Conservation (phyloP, 1,140 invertebrate species). For the Drosophila murphyi region DNA sequence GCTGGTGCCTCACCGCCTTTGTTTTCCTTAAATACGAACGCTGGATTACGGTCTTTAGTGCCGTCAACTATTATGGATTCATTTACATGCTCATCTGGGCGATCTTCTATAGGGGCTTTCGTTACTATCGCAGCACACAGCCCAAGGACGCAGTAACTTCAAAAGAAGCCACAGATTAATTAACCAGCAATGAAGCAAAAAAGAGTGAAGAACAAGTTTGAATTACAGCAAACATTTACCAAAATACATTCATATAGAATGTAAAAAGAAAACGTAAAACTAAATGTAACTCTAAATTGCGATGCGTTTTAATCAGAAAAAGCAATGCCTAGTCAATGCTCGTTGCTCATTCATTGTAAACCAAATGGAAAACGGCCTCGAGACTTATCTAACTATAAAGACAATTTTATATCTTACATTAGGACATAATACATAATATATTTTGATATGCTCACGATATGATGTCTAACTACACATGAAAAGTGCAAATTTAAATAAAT, state of each 20-base stretch:
- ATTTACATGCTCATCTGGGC: slow-evolving; percentile 87
- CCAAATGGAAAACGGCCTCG: slow-evolving; percentile 7
- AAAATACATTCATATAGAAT: slow-evolving; percentile 5
- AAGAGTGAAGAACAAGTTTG: too few relatives aligned
- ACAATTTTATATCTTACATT: slow-evolving; percentile 58
- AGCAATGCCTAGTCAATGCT: slow-evolving; percentile 40
- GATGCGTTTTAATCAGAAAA: slow-evolving; percentile 31
- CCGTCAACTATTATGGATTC: slow-evolving; percentile 88
- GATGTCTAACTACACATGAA: slow-evolving; percentile 32
- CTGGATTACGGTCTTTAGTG: slow-evolving; percentile 87
- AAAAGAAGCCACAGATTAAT: slow-evolving; percentile 35
- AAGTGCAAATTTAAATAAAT: slow-evolving; percentile 54
- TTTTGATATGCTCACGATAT: slow-evolving; percentile 68
- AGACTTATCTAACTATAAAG: slow-evolving; percentile 58
- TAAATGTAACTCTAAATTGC: slow-evolving; percentile 36
- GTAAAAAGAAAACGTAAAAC: slow-evolving; percentile 9
- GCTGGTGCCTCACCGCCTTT: slow-evolving; percentile 93
- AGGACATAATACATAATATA: slow-evolving; percentile 52
- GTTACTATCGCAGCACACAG: slow-evolving; percentile 6
- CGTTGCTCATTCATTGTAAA: slow-evolving; percentile 28
- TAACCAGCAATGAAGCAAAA: background rate
- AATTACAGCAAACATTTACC: background rate
- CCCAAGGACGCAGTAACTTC: background rate
- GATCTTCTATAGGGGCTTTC: slow-evolving; percentile 45
- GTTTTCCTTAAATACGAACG: slow-evolving; percentile 89